Conservation (phyloP, 1,140 invertebrate genomes). For the Octopus sinensis region DNA sequence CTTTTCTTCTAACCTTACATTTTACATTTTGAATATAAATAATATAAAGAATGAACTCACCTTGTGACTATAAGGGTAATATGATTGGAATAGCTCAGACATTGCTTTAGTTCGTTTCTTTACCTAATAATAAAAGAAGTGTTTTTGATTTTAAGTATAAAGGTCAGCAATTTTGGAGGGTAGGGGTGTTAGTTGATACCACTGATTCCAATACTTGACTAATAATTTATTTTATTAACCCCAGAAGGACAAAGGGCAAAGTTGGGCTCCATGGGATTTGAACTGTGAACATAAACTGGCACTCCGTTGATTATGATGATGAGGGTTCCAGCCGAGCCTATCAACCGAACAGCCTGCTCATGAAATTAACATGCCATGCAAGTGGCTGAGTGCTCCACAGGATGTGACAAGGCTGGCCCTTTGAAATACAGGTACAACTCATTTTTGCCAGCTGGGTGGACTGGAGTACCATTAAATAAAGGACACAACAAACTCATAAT, state of each 20-base stretch:
- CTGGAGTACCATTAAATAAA: no score
- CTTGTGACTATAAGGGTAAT: conserved; percentile 75
- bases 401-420: no score
- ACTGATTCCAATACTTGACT: not conserved
- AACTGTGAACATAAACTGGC: not conserved
- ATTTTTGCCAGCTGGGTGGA: no score
- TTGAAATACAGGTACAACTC: no score
- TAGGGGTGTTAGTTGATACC: not conserved
- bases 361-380: no score
- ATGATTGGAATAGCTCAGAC: conserved; percentile 88
- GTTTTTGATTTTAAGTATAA: not conserved
- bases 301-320: no score
- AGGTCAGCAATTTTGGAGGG: not conserved
- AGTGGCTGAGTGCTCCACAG: no score
- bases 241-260: not conserved
- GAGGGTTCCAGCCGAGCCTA: no score
- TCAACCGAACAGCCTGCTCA: no score
- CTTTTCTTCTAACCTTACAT: no score
- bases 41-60: conserved; percentile 28
- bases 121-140: conserved; percentile 61
- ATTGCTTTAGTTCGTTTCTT: conserved; percentile 85
- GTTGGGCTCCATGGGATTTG: not conserved
- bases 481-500: no score
- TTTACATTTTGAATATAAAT: not conserved
- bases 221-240: not conserved